phyloP scores from a whole-genome alignment of 2,113 vertebrate genomes.

The Todiramphus chloris region DNA sequence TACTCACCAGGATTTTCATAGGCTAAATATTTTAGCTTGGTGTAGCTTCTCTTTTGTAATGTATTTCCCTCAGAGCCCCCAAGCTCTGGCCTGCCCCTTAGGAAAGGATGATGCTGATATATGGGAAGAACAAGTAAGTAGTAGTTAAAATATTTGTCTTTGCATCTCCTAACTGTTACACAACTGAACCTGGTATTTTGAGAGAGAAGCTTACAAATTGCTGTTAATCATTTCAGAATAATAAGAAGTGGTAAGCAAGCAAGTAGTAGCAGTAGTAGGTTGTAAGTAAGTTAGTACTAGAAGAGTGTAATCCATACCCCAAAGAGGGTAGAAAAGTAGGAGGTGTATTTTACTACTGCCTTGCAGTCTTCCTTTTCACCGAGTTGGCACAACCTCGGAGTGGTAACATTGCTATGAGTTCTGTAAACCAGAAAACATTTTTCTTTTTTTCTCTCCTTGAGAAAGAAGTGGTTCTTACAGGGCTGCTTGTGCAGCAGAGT shows the following conservation, averaged over 20 bases:
- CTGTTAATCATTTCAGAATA: not conserved
- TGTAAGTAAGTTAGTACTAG: not conserved
- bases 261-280: not conserved
- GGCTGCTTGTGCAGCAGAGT: not conserved
- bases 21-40: not conserved
- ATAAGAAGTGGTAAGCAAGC: not conserved
- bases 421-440: not conserved
- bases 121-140: not conserved
- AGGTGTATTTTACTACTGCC: not conserved
- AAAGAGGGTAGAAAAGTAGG: not conserved
- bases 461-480: not conserved
- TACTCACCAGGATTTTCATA: constrained; percentile 15
- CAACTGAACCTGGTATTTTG: not conserved
- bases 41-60: not conserved
- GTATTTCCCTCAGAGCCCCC: not conserved
- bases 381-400: not conserved
- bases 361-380: not conserved
- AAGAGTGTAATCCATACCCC: not conserved
- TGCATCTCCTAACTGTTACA: not conserved
- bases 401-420: not conserved
- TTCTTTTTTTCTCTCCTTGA: not conserved
- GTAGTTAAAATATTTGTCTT: not conserved
- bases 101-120: not conserved
- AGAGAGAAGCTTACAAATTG: not conserved
- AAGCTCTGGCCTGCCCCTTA: not conserved